These are phyloP conservation scores for Atta texana DNA, from an alignment of 1,140 invertebrate species.

Conservation along the genomic window DNA sequence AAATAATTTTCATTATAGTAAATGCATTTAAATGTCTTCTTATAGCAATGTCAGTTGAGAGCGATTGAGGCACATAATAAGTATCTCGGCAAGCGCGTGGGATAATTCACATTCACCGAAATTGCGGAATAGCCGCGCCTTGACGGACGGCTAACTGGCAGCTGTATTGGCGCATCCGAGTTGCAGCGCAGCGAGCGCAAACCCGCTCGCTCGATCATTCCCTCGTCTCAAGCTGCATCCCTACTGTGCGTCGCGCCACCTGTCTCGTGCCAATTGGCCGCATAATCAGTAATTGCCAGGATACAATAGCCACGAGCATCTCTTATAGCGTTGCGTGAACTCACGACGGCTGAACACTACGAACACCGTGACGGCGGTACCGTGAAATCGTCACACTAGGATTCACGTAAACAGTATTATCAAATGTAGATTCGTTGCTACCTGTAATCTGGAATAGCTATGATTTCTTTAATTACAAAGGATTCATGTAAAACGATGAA, in stretches of 20 bases:
- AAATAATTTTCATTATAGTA: neutral
- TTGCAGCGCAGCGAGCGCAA: constrained; percentile 55
- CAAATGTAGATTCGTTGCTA: neutral
- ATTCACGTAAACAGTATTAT: neutral
- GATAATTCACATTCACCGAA: constrained; percentile 38
- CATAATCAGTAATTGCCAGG: constrained; percentile 77
- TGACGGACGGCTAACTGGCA: constrained; percentile 67
- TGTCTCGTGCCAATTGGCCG: constrained; percentile 74
- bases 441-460: neutral
- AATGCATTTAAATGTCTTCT: neutral
- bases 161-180: constrained; percentile 62
- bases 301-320: constrained; percentile 70
- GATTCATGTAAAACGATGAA: too few species aligned
- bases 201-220: constrained; percentile 68
- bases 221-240: constrained; percentile 71
- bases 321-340: constrained; percentile 59
- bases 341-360: constrained; percentile 10
- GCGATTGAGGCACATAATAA: constrained; percentile 19
- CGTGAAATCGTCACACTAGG: constrained; percentile 22
- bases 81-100: neutral
- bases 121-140: constrained; percentile 47
- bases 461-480: neutral
- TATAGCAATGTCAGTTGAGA: constrained; percentile 2
- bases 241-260: constrained; percentile 39
- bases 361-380: constrained; percentile 25